Evolutionary conservation across 2,888 invertebrate species (phyloP), one percentile per base, ranked within the genome.

Genomic region (Sinodicranocentrus sp.): DNA sequence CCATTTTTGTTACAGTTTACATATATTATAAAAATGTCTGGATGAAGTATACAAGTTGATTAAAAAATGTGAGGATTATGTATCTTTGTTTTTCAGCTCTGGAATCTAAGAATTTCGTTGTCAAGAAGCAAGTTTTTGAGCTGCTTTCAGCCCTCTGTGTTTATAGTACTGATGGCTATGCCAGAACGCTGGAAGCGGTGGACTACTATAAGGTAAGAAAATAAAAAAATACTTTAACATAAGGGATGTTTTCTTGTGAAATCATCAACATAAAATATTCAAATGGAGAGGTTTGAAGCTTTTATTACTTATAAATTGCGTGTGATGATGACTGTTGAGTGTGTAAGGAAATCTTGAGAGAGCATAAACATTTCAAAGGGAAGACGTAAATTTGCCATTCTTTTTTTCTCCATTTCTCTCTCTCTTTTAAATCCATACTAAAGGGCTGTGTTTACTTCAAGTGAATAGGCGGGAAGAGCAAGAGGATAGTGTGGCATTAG

Each of bases 71-170:
- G 39, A 39, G 13, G 39, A 39, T 6, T 48, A 17, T 48, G 48
- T n/a, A 48, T n/a, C 15, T 48, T 48, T n/a, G 19, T 57, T 84
- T 75, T 91, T 23, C 91, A 91, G 98, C 98, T 89, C 93, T 98
- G 91, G 96, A 97, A 91, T 97, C 97, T 54, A 95, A 94, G 89
- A 97, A 97, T 90, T 94, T 94, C 73, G 95, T 96, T 87, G 97
- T 98, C 89, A 98, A 98, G 93, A 98, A 98, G 91, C 98, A 98
- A 93, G 97, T 98, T 90, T 96, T 98, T 91, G 98, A 98, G 92
- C 92, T 98, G 85, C 93, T 98, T 88, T 97, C 97, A 73, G 98
- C 98, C 33, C 92, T 98, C 84, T 98, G 98, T 91, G 97, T 97
- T 79, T 97, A 98, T 93, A 98, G 95, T 90, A 93, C 94, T 84